phyloP scores from a whole-genome alignment of 2,888 invertebrate species.

The Napeogenes inachia region DNA sequence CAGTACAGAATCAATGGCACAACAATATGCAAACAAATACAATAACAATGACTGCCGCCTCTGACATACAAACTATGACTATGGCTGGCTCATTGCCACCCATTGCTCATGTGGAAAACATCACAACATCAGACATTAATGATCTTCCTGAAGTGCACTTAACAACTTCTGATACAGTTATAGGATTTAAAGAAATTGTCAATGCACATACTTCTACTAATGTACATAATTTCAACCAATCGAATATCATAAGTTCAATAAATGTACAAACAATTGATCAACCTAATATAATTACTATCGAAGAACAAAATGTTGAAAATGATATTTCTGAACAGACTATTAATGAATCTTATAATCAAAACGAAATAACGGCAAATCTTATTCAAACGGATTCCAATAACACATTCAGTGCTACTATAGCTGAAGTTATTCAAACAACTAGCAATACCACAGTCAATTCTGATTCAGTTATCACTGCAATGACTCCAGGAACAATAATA shows the following conservation, averaged over 20 bases:
- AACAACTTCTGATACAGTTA: conserved; percentile 15
- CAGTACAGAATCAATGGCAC: conserved; percentile 56
- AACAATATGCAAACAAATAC: conserved; percentile 41
- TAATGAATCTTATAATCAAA: conserved; percentile 10
- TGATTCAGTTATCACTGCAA: neutral
- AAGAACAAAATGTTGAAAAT: conserved; percentile 15
- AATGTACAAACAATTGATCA: conserved; percentile 11
- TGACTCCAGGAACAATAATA: neutral
- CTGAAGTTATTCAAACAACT: conserved; percentile 4
- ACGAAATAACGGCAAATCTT: conserved; percentile 11
- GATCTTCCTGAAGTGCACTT: conserved; percentile 27
- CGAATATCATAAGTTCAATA: conserved; percentile 16
- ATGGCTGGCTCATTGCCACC: conserved; percentile 23
- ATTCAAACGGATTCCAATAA: conserved; percentile 13
- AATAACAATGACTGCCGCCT: conserved; percentile 23
- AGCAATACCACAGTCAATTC: neutral
- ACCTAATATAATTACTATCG: conserved; percentile 11
- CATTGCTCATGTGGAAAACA: conserved; percentile 21
- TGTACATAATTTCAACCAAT: conserved; percentile 12
- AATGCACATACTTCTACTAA: conserved; percentile 12
- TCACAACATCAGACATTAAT: conserved; percentile 18
- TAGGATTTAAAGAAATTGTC: conserved; percentile 13
- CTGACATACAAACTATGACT: conserved; percentile 27
- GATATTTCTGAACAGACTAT: conserved; percentile 16
- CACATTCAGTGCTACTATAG: conserved; percentile 5